Conservation (phyloP, 2,797 vertebrate genomes). For the Falco novaeseelandiae region DNA sequence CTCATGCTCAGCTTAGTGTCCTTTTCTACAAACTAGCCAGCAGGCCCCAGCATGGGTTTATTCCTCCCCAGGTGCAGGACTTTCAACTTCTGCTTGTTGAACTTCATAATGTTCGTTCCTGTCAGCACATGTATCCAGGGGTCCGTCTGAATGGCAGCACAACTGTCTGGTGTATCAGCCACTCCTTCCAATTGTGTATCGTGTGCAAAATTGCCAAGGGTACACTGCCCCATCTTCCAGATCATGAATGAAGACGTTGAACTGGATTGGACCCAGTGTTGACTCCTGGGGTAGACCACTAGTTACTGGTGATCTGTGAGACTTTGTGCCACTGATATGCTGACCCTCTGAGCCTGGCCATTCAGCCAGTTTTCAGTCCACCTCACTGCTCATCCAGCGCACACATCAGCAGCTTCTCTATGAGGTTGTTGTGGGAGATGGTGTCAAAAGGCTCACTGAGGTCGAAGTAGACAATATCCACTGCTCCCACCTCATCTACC, state of each 20-base stretch:
- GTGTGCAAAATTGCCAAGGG: not conserved
- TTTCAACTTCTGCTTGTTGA: not conserved
- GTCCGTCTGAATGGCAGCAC: no score
- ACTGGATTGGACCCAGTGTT: not conserved
- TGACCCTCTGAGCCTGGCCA: no score
- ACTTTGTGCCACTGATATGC: not conserved
- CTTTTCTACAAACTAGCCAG: not conserved
- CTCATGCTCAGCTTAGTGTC: not conserved
- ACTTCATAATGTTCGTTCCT: no score
- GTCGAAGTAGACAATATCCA: no score
- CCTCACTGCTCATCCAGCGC: no score
- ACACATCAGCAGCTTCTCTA: no score
- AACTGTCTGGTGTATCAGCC: no score
- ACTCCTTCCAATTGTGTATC: not conserved
- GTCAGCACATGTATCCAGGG: no score
- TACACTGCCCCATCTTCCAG: not conserved
- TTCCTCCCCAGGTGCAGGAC: not conserved
- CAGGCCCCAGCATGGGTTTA: not conserved
- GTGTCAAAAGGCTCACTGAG: no score
- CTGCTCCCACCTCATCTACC: no score
- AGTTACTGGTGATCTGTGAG: not conserved
- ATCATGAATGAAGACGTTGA: not conserved
- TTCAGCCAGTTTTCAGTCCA: no score
- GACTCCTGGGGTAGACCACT: not conserved
- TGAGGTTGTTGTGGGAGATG: no score